Evolutionary conservation across 2,113 vertebrate genomes (phyloP).

Genomic region (Nesogale talazaci): DNA sequence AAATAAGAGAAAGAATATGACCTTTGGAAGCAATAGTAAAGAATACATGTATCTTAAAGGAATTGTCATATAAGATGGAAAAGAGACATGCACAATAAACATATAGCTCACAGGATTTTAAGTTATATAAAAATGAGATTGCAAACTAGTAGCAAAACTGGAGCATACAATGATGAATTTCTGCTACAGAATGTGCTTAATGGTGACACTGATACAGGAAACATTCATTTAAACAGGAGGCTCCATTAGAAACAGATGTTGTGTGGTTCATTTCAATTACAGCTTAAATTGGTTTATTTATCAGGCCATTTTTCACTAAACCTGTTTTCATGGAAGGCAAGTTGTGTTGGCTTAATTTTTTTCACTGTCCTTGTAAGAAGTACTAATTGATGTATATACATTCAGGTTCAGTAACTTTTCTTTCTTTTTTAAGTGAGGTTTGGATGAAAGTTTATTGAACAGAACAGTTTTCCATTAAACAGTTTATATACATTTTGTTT

Average conservation of each 20-base stretch:
- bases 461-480: too few relatives aligned
- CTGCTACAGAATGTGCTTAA: background rate
- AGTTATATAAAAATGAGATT: background rate
- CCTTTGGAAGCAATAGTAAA: background rate
- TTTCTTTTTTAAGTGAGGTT: background rate
- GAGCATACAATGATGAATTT: background rate
- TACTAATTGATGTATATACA: background rate
- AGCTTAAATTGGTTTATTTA: constrained; percentile 46
- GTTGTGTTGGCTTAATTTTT: background rate
- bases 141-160: constrained; percentile 21
- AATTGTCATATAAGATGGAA: background rate
- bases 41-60: background rate
- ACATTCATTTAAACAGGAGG: constrained; percentile 19
- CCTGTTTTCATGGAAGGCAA: background rate
- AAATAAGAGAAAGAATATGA: background rate
- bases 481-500: too few relatives aligned
- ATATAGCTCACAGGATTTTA: background rate
- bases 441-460: too few relatives aligned
- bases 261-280: constrained; percentile 14
- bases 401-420: background rate
- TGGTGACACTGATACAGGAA: background rate
- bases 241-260: constrained; percentile 39
- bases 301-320: constrained; percentile 1
- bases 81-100: background rate
- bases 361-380: background rate